phyloP scores from a whole-genome alignment of 2,797 vertebrate species.

The Sebastes melanostomus region DNA sequence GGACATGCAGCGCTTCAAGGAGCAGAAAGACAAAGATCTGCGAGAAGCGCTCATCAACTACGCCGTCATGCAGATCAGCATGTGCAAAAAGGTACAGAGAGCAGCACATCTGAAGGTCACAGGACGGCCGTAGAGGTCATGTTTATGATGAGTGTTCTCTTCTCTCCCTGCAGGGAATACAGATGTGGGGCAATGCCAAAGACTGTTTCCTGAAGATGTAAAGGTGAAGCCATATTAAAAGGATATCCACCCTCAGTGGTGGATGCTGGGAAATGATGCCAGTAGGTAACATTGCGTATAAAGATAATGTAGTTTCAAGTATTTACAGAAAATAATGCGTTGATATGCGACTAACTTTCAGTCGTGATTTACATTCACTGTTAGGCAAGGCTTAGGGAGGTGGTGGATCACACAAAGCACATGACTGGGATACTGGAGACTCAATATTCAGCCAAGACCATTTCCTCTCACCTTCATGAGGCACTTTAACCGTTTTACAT shows the following conservation, averaged over 20 bases:
- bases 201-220: conserved; percentile 95
- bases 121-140: accelerated
- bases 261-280: not conserved
- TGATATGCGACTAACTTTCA: not conserved
- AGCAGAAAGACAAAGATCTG: conserved; percentile 93
- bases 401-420: not conserved
- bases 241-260: not conserved
- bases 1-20: conserved; percentile 92
- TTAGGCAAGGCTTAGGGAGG: not conserved
- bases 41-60: conserved; percentile 94
- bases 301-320: not conserved
- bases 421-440: not conserved
- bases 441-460: not conserved
- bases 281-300: not conserved
- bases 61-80: conserved; percentile 95
- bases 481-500: not conserved
- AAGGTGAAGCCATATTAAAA: conserved; percentile 35
- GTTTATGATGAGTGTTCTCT: not conserved
- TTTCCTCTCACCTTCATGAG: not conserved
- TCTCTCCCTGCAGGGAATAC: conserved; percentile 85
- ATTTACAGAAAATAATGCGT: not conserved
- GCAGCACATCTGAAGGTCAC: not conserved
- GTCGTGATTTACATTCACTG: not conserved
- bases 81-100: conserved; percentile 94
- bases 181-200: conserved; percentile 93